These are phyloP conservation scores for Macrobrachium rosenbergii DNA, from an alignment of 1,140 invertebrate genomes.

Conservation along the genomic window DNA sequence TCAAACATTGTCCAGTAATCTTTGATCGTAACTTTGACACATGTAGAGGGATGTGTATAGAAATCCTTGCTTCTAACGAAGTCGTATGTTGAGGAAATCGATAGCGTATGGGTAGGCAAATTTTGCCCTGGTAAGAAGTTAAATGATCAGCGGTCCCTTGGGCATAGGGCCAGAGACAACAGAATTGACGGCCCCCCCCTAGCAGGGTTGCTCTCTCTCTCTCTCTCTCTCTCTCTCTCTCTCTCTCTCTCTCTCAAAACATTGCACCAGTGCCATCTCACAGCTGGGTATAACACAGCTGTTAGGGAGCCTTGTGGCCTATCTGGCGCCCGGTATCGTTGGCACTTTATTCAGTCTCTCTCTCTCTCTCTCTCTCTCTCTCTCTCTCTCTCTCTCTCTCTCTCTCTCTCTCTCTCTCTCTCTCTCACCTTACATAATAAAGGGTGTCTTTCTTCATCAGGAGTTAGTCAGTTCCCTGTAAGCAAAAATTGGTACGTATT, in stretches of 20 bases:
- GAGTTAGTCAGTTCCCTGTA: too few species aligned
- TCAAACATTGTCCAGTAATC: too few species aligned
- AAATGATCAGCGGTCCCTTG: background rate
- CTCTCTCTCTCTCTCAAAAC: slow-evolving; percentile 21
- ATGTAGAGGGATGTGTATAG: too few species aligned
- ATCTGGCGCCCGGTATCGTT: background rate
- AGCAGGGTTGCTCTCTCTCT: background rate
- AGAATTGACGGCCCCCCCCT: background rate
- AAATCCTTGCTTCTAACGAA: too few species aligned
- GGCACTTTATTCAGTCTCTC: background rate
- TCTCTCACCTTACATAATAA: slow-evolving; percentile 15
- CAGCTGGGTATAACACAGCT: background rate
- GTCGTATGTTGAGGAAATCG: too few species aligned
- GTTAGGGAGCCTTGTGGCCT: background rate
- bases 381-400: slow-evolving; percentile 3
- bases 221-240: slow-evolving; percentile 17
- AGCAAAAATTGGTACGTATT: too few species aligned
- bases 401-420: slow-evolving; percentile 25
- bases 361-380: background rate
- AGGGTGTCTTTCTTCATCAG: too few species aligned
- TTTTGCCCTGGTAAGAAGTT: too few species aligned
- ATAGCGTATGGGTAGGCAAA: too few species aligned
- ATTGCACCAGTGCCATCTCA: background rate
- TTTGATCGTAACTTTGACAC: too few species aligned
- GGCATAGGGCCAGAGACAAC: background rate